A percentile compares a stretch with the other conserved stretches of the same genome.
phyloP scores from a whole-genome alignment of 2,113 vertebrate genomes.

The Callipepla californica region DNA sequence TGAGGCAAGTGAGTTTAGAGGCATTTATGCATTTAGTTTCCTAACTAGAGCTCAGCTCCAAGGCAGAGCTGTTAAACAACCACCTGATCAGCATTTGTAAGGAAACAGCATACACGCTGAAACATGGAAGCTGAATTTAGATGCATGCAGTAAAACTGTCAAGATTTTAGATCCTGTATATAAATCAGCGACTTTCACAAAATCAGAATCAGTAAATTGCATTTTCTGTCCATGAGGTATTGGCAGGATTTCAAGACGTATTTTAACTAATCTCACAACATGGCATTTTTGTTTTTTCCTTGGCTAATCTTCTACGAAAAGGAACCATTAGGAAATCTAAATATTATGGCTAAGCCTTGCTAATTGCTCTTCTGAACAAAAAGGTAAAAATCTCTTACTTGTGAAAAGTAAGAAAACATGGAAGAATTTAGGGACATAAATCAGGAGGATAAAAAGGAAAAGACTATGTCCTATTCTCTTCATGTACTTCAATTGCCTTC shows the following conservation, averaged over 20 bases:
- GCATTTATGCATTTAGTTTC: conserved; percentile 29
- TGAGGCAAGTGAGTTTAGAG: conserved; percentile 44
- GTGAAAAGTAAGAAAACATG: neutral
- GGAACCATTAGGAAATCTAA: conserved; percentile 45
- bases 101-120: neutral
- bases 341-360: conserved; percentile 17
- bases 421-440: neutral
- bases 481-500: neutral
- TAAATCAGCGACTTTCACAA: conserved; percentile 43
- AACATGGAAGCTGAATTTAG: conserved; percentile 5
- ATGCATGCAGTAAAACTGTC: conserved; percentile 5
- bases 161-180: conserved; percentile 8
- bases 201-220: conserved; percentile 25
- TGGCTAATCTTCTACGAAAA: conserved; percentile 7
- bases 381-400: neutral
- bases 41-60: conserved; percentile 21
- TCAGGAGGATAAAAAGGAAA: neutral
- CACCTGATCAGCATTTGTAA: conserved; percentile 28
- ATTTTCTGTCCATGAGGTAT: neutral
- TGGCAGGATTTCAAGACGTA: conserved; percentile 40
- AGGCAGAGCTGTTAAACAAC: conserved; percentile 34
- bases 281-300: neutral
- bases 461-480: neutral
- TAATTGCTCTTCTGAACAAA: neutral
- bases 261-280: conserved; percentile 22